These are phyloP conservation scores for Euzophera pinguis DNA, from an alignment of 2,888 invertebrate species.

Conservation along the genomic window DNA sequence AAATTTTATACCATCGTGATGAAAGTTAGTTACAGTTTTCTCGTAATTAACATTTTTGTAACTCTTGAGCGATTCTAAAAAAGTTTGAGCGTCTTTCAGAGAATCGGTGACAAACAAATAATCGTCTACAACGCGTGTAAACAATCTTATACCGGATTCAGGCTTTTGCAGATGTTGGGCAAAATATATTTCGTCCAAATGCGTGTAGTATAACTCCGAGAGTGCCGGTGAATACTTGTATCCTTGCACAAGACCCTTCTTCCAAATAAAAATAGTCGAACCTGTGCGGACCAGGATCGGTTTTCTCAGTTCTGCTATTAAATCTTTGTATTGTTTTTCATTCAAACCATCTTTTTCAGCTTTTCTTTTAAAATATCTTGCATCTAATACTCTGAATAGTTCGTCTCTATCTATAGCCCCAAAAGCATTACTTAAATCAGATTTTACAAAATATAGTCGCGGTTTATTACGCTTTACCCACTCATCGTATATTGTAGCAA, in stretches of 20 bases:
- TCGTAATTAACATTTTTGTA: slow-evolving; percentile 65
- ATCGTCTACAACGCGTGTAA: slow-evolving; percentile 70
- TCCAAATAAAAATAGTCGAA: slow-evolving; percentile 70
- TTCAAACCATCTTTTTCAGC: slow-evolving; percentile 13
- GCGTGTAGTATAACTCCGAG: slow-evolving; percentile 65
- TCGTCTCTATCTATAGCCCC: slow-evolving; percentile 61
- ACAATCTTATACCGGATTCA: slow-evolving; percentile 44
- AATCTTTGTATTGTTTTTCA: slow-evolving; percentile 55
- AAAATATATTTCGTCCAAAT: slow-evolving; percentile 59
- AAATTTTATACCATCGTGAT: slow-evolving; percentile 40
- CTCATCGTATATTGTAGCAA: slow-evolving; percentile 36
- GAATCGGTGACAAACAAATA: slow-evolving; percentile 69
- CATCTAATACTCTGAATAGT: slow-evolving; percentile 51
- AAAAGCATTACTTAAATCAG: slow-evolving; percentile 72
- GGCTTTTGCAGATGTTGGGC: slow-evolving; percentile 34
- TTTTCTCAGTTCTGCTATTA: slow-evolving; percentile 53
- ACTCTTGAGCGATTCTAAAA: slow-evolving; percentile 54
- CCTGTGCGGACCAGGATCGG: slow-evolving; percentile 65
- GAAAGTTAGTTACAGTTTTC: slow-evolving; percentile 66
- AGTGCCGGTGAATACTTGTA: slow-evolving; percentile 73
- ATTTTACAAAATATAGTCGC: slow-evolving; percentile 66
- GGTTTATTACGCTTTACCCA: slow-evolving; percentile 58
- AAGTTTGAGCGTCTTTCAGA: slow-evolving; percentile 50
- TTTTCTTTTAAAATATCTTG: slow-evolving; percentile 40
- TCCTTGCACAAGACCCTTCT: slow-evolving; percentile 67